A percentile compares a stretch with the other conserved stretches of the same genome.
Conservation (phyloP, 2,797 vertebrate genomes). For the Squalus acanthias region DNA sequence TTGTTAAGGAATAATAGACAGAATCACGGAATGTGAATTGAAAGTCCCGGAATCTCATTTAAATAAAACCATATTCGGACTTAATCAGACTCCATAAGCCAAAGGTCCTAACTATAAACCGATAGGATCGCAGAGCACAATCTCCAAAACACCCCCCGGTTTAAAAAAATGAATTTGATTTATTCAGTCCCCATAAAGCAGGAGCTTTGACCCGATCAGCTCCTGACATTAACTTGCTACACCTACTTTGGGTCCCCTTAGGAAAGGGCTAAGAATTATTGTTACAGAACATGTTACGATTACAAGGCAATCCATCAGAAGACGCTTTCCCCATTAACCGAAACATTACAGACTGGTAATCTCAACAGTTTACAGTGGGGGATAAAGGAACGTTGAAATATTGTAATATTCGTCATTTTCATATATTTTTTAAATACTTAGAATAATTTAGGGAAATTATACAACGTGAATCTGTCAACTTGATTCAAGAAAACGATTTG, state of each 20-base stretch:
- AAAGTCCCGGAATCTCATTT: neutral
- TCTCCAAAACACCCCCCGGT: neutral
- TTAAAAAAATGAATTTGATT: neutral
- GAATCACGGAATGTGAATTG: neutral
- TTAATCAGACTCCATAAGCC: neutral
- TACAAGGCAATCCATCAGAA: slow-evolving; percentile 23
- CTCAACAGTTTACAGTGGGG: neutral
- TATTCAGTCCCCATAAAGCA: neutral
- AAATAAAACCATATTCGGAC: neutral
- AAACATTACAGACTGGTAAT: neutral
- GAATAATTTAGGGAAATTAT: neutral
- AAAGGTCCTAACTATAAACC: neutral
- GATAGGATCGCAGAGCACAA: neutral
- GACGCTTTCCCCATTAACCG: slow-evolving; percentile 3
- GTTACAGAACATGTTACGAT: neutral
- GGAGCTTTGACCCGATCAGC: neutral
- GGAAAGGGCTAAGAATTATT: slow-evolving; percentile 13
- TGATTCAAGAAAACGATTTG: neutral
- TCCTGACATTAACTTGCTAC: slow-evolving; percentile 31
- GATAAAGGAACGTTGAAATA: neutral
- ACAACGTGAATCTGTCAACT: neutral
- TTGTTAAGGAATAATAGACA: neutral
- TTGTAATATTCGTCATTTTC: neutral
- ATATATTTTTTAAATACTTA: neutral
- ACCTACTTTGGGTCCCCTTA: slow-evolving; percentile 8